Evolutionary conservation across 2,797 vertebrate genomes (phyloP).

Genomic region (Orientallactaga sibirica): DNA sequence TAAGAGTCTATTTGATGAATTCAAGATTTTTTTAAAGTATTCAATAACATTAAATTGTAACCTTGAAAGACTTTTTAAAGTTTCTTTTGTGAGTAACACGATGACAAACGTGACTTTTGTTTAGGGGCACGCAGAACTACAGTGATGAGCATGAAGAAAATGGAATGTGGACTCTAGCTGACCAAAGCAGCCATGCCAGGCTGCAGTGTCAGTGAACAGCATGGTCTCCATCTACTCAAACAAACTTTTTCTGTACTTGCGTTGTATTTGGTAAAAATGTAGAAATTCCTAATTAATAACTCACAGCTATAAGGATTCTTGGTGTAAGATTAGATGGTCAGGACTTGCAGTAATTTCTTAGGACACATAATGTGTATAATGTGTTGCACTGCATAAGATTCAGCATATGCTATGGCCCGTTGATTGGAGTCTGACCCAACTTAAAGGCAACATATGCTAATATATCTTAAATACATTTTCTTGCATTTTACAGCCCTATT

Average conservation of each 20-base stretch:
- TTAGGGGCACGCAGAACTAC: neutral
- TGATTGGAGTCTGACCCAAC: neutral
- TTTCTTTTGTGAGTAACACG: conserved; percentile 33
- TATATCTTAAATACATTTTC: neutral
- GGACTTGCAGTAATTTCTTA: neutral
- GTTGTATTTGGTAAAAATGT: neutral
- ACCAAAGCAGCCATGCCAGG: neutral
- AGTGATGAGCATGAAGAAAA: neutral
- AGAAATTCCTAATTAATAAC: neutral
- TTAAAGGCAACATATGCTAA: neutral
- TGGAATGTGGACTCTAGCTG: neutral
- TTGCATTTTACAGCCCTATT: neutral
- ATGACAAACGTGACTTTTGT: conserved; percentile 23
- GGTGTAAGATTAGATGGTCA: neutral
- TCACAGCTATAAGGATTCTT: neutral
- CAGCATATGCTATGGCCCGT: neutral
- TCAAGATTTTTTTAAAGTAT: conserved; percentile 28
- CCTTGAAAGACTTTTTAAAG: conserved; percentile 34
- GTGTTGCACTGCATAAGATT: neutral
- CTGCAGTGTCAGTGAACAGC: neutral
- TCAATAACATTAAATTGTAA: conserved; percentile 24
- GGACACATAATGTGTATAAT: neutral
- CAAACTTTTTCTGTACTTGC: neutral
- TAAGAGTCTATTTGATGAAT: neutral
- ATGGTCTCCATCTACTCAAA: neutral